Base-by-base conservation (phyloP, 2,888 invertebrate genomes). In the Leptinotarsa rubiginosa region DNA sequence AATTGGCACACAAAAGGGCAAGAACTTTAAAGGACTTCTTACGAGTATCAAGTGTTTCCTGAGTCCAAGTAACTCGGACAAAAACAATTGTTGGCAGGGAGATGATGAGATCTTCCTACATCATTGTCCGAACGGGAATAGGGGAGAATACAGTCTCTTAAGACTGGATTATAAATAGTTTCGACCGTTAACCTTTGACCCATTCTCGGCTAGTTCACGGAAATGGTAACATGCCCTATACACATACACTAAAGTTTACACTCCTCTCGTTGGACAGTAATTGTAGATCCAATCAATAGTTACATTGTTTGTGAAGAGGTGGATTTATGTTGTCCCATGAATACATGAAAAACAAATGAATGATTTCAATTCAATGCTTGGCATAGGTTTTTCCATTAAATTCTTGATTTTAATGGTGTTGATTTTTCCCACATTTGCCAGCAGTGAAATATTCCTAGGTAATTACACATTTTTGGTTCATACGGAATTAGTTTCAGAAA, bases 81-180 rank as follows among this genome's bases (percentile, higher is more conserved):
- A 50, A 50, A 50, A 50, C 50, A 50, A 50, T 16, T 50, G 16
- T n/a, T n/a, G 7, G 50, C 50, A 16, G n/a, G 50, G 50, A 4
- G 50, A 50, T 50, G 41, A 41, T 41, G 41, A 50, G 50, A 15
- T 50, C 15, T 50, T 4, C 50, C 50, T 50, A n/a, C n/a, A 50
- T 50, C 4, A 16, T 50, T 50, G 50, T 15, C n/a, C 4, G 15
- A n/a, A 50, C 15, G 2, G 50, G n/a, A 7, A 50, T 16, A 16
- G 50, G 50, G n/a, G 50, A 16, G 50, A 15, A 50, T 50, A 16
- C 15, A 50, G 15, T 15, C 50, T 15, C 50, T n/a, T 50, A n/a
- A n/a, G 50, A 50, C 16, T 50, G 50, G 50, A 50, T 50, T 50
- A 50, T 50, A 50, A 50, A 50, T n/a, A 50, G 50, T 50, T n/a